Evolutionary conservation across 2,888 invertebrate species (phyloP), one percentile per base, ranked within the genome.

Genomic region (Silvanus unidentatus): DNA sequence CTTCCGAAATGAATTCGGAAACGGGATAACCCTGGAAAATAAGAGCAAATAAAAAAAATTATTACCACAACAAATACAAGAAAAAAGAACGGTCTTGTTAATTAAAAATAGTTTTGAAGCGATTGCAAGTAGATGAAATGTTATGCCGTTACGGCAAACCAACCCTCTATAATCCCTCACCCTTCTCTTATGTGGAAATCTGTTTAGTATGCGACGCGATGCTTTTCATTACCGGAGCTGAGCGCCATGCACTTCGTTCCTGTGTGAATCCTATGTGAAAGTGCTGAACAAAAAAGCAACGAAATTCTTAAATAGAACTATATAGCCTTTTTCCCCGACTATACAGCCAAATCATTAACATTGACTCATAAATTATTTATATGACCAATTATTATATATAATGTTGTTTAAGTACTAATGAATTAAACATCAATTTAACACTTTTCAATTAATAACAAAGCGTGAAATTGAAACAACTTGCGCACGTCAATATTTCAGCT

Each of bases 201-300:
- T 75, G 73, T 70, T 77, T 76, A 73, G 76, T 76, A 77, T 77
- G 75, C 77, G 73, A 73, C 73, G 72, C 76, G 63, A 72, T 72
- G 75, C 76, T 76, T 77, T 77, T 77, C 77, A 77, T 77, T 77
- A 77, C 75, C 75, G 73, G 73, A 72, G 66, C 64, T 58, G 71
- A 62, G 66, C 64, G 62, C 63, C 63, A 65, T 62, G 59, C 65
- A 64, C 63, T 63, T 64, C 64, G 61, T 63, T 62, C 59, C 63
- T 50, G 49, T 32, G 32, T 37, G 48, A 52, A 56, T 59, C 53
- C 58, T 59, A 57, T 59, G 55, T 57, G 55, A 57, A 58, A 60
- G 56, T 55, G 55, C 47, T 48, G 50, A 53, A 52, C 52, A 48
- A 22, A 12, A 32, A 32, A 49, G 53, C 51, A 50, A 55, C 51